A percentile compares a stretch with the other conserved stretches of the same genome.
phyloP scores from a whole-genome alignment of 2,888 invertebrate species.

The Plusia festucae region DNA sequence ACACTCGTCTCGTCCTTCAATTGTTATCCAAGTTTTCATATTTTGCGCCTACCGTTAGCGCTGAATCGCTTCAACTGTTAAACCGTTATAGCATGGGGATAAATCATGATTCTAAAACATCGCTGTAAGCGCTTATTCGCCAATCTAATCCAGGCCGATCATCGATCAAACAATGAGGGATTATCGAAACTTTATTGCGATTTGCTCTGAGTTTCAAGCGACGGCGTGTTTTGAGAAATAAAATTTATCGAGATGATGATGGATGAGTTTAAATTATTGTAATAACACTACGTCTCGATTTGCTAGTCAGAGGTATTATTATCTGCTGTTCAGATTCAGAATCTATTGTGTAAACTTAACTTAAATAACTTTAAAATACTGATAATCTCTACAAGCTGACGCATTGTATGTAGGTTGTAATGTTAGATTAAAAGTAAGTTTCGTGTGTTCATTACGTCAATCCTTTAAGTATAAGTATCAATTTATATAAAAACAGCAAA shows the following conservation, averaged over 20 bases:
- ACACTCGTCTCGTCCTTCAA: constrained; percentile 36
- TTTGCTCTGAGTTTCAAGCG: constrained; percentile 33
- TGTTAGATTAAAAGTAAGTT: too few species aligned
- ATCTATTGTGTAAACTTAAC: too few species aligned
- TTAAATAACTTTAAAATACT: too few species aligned
- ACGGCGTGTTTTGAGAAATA: constrained; percentile 25
- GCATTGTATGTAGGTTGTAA: too few species aligned
- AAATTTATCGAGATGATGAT: constrained; percentile 29
- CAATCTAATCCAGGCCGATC: constrained; percentile 54
- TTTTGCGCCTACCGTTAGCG: constrained; percentile 38
- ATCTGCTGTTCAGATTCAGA: neutral
- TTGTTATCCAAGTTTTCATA: constrained; percentile 47
- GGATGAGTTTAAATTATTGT: constrained; percentile 11
- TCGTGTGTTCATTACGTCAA: too few species aligned
- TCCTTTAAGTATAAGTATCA: too few species aligned
- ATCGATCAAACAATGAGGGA: constrained; percentile 62
- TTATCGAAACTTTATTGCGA: constrained; percentile 57
- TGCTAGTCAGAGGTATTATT: constrained; percentile 6
- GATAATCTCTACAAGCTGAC: too few species aligned
- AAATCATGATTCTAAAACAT: constrained; percentile 51
- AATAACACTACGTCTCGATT: neutral
- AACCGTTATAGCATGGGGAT: constrained; percentile 49
- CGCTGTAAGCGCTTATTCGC: constrained; percentile 51
- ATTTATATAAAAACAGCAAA: too few species aligned
- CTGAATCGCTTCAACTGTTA: constrained; percentile 41